phyloP scores from a whole-genome alignment of 2,797 vertebrate species.

The Urophycis tenuis region DNA sequence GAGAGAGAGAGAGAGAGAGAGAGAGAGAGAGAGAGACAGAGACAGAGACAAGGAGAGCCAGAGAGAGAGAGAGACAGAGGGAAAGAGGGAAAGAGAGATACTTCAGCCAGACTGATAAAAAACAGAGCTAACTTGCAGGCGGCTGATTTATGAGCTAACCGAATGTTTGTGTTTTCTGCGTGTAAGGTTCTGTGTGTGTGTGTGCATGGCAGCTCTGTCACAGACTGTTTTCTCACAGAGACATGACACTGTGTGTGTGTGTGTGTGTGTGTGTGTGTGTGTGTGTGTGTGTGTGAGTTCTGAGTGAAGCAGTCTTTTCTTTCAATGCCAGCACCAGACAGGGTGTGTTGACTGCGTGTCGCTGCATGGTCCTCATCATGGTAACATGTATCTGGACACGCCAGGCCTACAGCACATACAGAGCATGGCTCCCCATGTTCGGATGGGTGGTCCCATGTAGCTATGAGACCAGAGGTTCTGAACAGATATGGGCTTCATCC shows the following conservation, averaged over 20 bases:
- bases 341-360: too few relatives aligned
- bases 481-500: too few relatives aligned
- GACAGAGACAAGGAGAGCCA: constrained; percentile 37
- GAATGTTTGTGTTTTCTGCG: constrained; percentile 24
- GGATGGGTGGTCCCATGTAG: background rate
- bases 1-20: constrained; percentile 27
- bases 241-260: constrained; percentile 4
- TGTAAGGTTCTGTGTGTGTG: constrained; percentile 8
- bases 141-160: constrained; percentile 52
- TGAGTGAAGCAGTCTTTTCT: too few relatives aligned
- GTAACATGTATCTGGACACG: too few relatives aligned
- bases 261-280: constrained; percentile 15
- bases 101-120: constrained; percentile 60
- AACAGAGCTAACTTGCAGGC: constrained; percentile 56
- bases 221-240: too few relatives aligned
- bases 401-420: background rate
- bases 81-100: too few relatives aligned
- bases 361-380: background rate
- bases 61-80: background rate
- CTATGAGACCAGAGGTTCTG: too few relatives aligned
- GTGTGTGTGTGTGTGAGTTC: constrained; percentile 13
- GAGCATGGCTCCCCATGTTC: background rate
- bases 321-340: too few relatives aligned
- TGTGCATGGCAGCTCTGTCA: background rate
- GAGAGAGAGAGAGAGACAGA: background rate